Conservation (phyloP, 1,140 invertebrate genomes). For the Hyphantria cunea region DNA sequence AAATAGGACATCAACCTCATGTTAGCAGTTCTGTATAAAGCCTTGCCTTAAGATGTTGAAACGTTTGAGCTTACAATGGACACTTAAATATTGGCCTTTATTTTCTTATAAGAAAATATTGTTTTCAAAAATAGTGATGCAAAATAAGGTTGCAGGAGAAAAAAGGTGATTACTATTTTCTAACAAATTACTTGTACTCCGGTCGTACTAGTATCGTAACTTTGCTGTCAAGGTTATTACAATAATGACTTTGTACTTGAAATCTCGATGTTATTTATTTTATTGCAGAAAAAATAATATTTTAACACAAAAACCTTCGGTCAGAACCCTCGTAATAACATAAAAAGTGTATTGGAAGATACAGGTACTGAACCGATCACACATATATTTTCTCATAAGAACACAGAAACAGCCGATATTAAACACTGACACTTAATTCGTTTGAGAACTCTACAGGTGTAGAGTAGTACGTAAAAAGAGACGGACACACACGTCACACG, state of each 20-base stretch:
- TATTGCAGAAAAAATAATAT: slow-evolving; percentile 17
- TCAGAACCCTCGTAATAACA: no score
- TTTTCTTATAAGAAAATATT: slow-evolving; percentile 10
- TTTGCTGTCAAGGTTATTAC: slow-evolving; percentile 66
- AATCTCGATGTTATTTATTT: slow-evolving; percentile 53
- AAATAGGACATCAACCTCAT: slow-evolving; percentile 15
- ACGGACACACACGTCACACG: slow-evolving; percentile 64
- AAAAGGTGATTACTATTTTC: slow-evolving; percentile 66
- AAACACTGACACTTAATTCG: slow-evolving; percentile 56
- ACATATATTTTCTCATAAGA: slow-evolving; percentile 6
- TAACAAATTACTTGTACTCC: slow-evolving; percentile 60
- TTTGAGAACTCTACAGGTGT: slow-evolving; percentile 51
- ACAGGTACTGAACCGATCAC: slow-evolving; percentile 4
- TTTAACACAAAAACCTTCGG: no score
- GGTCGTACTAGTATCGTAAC: slow-evolving; percentile 64
- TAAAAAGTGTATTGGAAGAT: background rate
- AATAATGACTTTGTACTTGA: slow-evolving; percentile 72
- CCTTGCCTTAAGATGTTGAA: no score
- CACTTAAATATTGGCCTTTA: background rate
- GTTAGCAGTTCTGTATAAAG: slow-evolving; percentile 8
- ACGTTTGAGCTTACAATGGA: no score
- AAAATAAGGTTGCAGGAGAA: slow-evolving; percentile 30
- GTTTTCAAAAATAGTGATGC: slow-evolving; percentile 29
- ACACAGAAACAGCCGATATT: slow-evolving; percentile 16
- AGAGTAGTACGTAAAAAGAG: slow-evolving; percentile 64